Conservation (phyloP, 2,113 vertebrate genomes). For the Aptenodytes patagonicus region DNA sequence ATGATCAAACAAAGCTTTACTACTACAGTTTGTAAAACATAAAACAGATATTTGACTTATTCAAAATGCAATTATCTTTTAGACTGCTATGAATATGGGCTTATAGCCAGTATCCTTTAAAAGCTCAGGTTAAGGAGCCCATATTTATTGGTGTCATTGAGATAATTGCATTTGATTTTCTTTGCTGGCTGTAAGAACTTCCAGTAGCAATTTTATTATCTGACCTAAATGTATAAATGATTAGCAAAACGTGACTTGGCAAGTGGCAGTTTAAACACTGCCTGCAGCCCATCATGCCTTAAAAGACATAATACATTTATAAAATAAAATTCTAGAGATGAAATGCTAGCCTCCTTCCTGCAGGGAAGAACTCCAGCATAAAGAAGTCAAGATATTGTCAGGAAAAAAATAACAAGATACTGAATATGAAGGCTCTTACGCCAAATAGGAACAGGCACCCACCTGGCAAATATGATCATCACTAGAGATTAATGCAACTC, state of each 20-base stretch:
- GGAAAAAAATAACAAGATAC: neutral
- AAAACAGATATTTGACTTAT: neutral
- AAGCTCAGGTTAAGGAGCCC: slow-evolving; percentile 12
- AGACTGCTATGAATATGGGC: neutral
- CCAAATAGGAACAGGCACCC: neutral
- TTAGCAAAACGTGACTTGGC: neutral
- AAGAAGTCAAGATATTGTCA: neutral
- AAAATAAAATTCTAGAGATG: neutral
- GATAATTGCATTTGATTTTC: slow-evolving; percentile 40
- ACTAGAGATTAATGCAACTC: neutral
- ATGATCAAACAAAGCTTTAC: neutral
- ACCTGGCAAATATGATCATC: neutral
- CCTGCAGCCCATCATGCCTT: neutral
- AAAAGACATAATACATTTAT: neutral
- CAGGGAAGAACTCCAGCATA: neutral
- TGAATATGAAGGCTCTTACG: neutral
- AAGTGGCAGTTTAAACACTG: slow-evolving; percentile 16
- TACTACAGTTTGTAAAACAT: neutral
- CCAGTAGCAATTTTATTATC: slow-evolving; percentile 27
- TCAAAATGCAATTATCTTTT: neutral
- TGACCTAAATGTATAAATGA: slow-evolving; percentile 8
- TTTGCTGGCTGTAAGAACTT: slow-evolving; percentile 25
- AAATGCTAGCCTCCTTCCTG: neutral
- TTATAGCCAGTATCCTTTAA: neutral
- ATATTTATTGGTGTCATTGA: slow-evolving; percentile 24